Percentiles rank a stretch among this genome's conserved stretches.
phyloP scores from a whole-genome alignment of 1,140 invertebrate genomes.

The Drosophila ercepeae region DNA sequence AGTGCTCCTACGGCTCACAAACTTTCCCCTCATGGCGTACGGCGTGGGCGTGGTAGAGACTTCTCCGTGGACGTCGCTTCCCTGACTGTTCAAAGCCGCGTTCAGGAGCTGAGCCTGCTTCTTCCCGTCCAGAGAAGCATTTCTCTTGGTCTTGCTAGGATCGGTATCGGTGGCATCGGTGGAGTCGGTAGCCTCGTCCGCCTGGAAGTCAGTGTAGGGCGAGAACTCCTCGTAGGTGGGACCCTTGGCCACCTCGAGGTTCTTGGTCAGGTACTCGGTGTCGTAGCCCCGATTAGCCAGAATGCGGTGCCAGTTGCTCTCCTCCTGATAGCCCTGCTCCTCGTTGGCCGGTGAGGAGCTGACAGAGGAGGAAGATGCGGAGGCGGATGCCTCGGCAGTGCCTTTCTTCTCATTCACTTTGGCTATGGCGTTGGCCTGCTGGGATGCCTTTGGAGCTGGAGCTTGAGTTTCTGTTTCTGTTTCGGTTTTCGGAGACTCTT shows the following conservation, averaged over 20 bases:
- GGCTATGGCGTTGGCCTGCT: conserved; percentile 11
- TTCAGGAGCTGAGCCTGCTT: conserved; percentile 52
- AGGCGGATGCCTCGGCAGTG: neutral
- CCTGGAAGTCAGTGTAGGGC: conserved; percentile 30
- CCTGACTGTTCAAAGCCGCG: conserved; percentile 22
- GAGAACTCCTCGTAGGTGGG: conserved; percentile 35
- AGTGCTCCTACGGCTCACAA: conserved; percentile 51
- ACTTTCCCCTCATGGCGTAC: conserved; percentile 71
- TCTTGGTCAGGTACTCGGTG: conserved; percentile 52
- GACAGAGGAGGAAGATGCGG: neutral
- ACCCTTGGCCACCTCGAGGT: conserved; percentile 28
- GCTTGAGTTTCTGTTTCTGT: conserved; percentile 7
- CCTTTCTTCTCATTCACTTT: neutral
- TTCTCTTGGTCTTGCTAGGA: conserved; percentile 29
- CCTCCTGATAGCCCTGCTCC: conserved; percentile 4
- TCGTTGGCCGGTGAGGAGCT: neutral
- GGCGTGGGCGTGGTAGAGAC: conserved; percentile 33
- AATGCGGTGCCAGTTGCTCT: conserved; percentile 45
- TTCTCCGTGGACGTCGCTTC: neutral
- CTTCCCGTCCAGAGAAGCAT: conserved; percentile 12
- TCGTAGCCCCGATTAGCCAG: conserved; percentile 69
- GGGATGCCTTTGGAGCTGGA: neutral
- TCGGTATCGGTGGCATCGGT: neutral
- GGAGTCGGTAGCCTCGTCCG: conserved; percentile 4
- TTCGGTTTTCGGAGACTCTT: neutral